These are phyloP conservation scores for Macrophya annulata DNA, from an alignment of 2,888 invertebrate species.

Conservation along the genomic window DNA sequence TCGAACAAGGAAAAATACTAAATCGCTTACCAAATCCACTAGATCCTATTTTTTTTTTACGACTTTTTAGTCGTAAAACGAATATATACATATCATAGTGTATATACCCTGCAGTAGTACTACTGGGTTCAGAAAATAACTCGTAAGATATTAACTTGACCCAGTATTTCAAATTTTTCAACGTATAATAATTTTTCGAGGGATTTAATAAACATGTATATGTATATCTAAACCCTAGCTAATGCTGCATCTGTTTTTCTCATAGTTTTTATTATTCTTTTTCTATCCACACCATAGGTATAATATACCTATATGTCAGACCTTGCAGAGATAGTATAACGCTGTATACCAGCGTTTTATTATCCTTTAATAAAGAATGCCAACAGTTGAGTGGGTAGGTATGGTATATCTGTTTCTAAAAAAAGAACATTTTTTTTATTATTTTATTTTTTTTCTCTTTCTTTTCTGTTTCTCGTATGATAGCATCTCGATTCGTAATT, in stretches of 20 bases:
- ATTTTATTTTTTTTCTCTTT: not conserved
- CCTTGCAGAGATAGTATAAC: not conserved
- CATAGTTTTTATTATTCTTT: not conserved
- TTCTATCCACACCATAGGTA: not conserved
- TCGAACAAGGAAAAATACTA: not conserved
- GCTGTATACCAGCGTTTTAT: not conserved
- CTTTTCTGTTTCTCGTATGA: not conserved
- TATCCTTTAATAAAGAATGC: not conserved
- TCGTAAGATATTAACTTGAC: not conserved
- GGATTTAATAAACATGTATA: not conserved
- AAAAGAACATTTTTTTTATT: not conserved
- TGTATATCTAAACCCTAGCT: not conserved
- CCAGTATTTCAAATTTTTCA: not conserved
- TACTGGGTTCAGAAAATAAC: not conserved
- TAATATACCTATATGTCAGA: not conserved
- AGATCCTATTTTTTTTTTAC: not conserved
- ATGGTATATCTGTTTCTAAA: not conserved
- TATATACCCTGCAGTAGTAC: not conserved
- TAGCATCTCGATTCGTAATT: not conserved
- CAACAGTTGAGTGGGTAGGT: not conserved
- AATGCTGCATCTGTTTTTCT: not conserved
- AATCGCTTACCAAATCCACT: not conserved
- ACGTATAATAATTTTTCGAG: not conserved
- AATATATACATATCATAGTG: not conserved
- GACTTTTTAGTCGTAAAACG: not conserved